These are phyloP conservation scores for Leptinotarsa lineolata DNA, from an alignment of 1,140 invertebrate species.

Conservation along the genomic window DNA sequence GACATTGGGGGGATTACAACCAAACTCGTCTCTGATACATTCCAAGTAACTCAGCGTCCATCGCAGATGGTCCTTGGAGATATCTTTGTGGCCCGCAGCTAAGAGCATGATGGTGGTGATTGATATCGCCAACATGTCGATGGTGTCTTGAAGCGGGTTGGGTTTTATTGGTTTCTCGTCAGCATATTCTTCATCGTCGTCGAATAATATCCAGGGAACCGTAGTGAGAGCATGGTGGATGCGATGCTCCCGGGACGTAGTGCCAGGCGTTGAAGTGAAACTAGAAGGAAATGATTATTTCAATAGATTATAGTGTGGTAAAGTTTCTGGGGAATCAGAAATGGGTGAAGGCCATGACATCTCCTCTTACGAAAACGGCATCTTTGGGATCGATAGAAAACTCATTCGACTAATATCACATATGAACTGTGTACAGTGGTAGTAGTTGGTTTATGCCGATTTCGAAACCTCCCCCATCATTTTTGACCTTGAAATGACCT, in stretches of 20 bases:
- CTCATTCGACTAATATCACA: no score
- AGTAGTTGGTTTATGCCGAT: no score
- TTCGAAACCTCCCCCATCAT: no score
- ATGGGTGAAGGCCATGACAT: no score
- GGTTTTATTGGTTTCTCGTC: constrained; percentile 11
- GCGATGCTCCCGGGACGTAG: constrained; percentile 15
- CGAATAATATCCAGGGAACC: constrained; percentile 18
- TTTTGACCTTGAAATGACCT: no score
- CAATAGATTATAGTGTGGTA: no score
- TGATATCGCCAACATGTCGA: constrained; percentile 40
- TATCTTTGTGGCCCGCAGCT: constrained; percentile 30
- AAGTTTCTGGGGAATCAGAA: no score
- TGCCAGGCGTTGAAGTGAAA: neutral
- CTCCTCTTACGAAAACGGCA: no score
- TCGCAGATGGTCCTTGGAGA: constrained; percentile 31
- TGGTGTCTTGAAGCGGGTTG: constrained; percentile 31
- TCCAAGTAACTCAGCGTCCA: constrained; percentile 41
- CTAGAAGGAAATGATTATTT: no score
- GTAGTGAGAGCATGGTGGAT: neutral
- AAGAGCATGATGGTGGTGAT: constrained; percentile 45
- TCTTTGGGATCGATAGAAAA: no score
- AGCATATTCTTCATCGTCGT: neutral
- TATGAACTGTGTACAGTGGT: no score
- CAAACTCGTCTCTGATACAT: constrained; percentile 42
- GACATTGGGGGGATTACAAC: constrained; percentile 39